phyloP scores from a whole-genome alignment of 2,797 vertebrate species.

The Catamblyrhynchus diadema region DNA sequence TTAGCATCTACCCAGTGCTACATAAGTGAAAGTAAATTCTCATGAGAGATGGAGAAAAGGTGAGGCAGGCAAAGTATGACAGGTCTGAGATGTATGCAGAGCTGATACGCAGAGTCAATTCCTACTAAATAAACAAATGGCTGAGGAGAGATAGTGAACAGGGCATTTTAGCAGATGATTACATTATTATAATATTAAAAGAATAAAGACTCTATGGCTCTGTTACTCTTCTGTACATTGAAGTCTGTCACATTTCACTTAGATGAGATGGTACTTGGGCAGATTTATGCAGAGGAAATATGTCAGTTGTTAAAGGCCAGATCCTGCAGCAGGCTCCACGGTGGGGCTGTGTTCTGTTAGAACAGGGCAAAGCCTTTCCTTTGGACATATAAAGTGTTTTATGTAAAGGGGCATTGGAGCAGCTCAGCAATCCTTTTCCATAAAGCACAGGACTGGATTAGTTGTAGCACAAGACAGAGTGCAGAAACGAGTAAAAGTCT shows the following conservation, averaged over 20 bases:
- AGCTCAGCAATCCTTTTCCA: neutral
- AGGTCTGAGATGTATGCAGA: neutral
- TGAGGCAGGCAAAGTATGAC: neutral
- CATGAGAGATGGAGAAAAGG: neutral
- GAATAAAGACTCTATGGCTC: neutral
- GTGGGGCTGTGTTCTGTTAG: neutral
- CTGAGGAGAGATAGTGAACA: neutral
- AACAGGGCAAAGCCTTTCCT: neutral
- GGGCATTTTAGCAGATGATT: neutral
- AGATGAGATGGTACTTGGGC: neutral
- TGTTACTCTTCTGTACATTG: neutral
- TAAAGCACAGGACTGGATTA: neutral
- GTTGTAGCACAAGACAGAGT: neutral
- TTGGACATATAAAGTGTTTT: neutral
- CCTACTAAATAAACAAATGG: slow-evolving; percentile 22
- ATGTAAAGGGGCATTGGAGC: neutral
- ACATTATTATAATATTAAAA: neutral
- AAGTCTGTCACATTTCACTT: neutral
- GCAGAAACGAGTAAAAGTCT: slow-evolving; percentile 1
- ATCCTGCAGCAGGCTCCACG: neutral
- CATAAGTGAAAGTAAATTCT: neutral
- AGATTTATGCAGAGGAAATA: neutral
- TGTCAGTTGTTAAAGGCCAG: neutral
- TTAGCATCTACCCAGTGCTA: neutral
- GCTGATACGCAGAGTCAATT: neutral